Conservation (phyloP, 1,140 invertebrate species). For the Cydia fagiglandana region DNA sequence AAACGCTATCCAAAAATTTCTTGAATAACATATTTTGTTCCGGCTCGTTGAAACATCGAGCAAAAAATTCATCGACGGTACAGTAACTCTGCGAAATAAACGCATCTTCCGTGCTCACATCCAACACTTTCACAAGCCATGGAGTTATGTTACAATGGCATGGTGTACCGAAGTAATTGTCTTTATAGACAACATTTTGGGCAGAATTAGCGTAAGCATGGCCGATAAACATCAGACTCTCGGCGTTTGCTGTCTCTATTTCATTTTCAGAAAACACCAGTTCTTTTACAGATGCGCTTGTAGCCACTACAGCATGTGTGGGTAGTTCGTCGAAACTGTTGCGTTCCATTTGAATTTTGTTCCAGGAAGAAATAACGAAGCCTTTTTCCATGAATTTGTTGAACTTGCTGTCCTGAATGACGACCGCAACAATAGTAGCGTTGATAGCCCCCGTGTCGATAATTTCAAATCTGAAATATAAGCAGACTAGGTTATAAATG, state of each 20-base stretch:
- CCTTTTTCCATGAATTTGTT: constrained; percentile 77
- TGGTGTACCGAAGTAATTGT: constrained; percentile 82
- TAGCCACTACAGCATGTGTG: constrained; percentile 77
- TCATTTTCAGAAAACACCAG: constrained; percentile 83
- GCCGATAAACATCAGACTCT: constrained; percentile 80
- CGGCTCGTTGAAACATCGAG: constrained; percentile 82
- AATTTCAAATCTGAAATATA: constrained; percentile 81
- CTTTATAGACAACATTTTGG: constrained; percentile 77
- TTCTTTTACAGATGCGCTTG: constrained; percentile 69
- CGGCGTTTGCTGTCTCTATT: constrained; percentile 75
- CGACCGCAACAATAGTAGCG: constrained; percentile 81
- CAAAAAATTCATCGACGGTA: constrained; percentile 80
- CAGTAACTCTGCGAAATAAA: constrained; percentile 83
- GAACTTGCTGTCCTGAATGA: constrained; percentile 82
- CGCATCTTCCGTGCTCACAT: constrained; percentile 58
- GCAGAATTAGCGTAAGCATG: constrained; percentile 71
- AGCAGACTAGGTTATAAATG: constrained; percentile 17
- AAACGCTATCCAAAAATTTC: constrained; percentile 82
- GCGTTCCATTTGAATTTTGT: constrained; percentile 81
- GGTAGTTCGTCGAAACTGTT: constrained; percentile 82
- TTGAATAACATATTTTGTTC: constrained; percentile 82
- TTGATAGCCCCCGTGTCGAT: constrained; percentile 82
- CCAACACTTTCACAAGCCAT: constrained; percentile 79
- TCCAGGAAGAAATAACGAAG: constrained; percentile 82
- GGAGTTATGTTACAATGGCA: constrained; percentile 82